Percentiles rank a stretch among this genome's conserved stretches.
Conservation (phyloP, 2,797 vertebrate genomes). For the Melanitta fusca region DNA sequence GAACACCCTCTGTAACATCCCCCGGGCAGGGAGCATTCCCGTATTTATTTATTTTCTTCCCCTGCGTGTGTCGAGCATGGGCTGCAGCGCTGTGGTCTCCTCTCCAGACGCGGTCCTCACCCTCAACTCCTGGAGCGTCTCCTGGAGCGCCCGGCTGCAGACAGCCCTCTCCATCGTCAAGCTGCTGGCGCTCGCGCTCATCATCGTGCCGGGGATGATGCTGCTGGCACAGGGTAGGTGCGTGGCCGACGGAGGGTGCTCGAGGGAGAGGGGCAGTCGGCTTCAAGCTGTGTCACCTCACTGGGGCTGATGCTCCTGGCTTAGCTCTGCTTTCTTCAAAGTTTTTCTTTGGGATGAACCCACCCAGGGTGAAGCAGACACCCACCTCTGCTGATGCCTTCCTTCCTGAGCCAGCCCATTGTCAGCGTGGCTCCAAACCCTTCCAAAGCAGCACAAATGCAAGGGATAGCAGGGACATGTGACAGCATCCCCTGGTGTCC, state of each 20-base stretch:
- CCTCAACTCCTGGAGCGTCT: constrained; percentile 76
- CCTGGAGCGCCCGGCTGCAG: constrained; percentile 75
- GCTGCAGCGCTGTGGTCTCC: not conserved
- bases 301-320: not conserved
- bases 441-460: not conserved
- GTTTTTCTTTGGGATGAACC: not conserved
- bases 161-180: constrained; percentile 55
- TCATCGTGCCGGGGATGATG: constrained; percentile 76
- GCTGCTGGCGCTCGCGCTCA: constrained; percentile 64
- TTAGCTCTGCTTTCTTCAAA: not conserved
- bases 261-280: fast-evolving
- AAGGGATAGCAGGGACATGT: not conserved
- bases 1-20: not conserved
- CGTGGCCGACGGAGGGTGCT: not conserved
- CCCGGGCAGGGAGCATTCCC: not conserved
- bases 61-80: fast-evolving
- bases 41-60: not conserved
- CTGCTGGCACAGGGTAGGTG: constrained; percentile 72
- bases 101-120: constrained; percentile 64
- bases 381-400: not conserved
- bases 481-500: not conserved
- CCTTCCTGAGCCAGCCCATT: not conserved
- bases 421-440: fast-evolving
- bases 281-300: not conserved
- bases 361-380: not conserved